phyloP scores from a whole-genome alignment of 1,140 invertebrate genomes.

The Macrocentrus cingulum region DNA sequence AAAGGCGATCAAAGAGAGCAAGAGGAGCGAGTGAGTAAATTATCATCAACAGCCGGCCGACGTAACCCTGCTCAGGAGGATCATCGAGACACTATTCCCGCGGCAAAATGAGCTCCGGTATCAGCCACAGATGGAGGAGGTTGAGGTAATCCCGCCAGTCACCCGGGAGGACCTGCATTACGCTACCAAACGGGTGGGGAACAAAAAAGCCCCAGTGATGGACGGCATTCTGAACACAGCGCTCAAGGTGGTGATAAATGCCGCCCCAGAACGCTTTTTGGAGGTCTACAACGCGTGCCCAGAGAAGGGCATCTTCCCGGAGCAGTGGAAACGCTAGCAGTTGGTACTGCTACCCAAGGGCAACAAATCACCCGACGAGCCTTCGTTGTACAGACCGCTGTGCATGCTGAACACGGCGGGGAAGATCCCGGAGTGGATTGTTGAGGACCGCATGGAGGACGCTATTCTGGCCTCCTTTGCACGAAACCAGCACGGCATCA shows the following conservation, averaged over 20 bases:
- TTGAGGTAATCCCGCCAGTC: no score
- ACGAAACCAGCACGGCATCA: not conserved
- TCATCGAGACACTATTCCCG: no score
- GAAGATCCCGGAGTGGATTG: slow-evolving; percentile 30
- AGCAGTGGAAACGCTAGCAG: slow-evolving; percentile 25
- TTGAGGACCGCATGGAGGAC: slow-evolving; percentile 8
- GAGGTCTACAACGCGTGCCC: slow-evolving; percentile 29
- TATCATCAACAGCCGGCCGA: no score
- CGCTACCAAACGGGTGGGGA: no score
- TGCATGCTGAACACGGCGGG: slow-evolving; percentile 29
- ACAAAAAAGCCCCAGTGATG: no score
- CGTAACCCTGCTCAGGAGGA: no score
- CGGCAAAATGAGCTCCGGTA: no score
- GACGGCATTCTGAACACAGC: not conserved
- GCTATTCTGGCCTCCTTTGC: not conserved
- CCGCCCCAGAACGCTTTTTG: not conserved
- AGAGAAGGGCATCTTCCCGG: slow-evolving; percentile 11
- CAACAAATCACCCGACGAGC: slow-evolving; percentile 24
- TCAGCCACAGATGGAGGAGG: no score
- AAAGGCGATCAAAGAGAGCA: no score
- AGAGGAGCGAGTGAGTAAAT: no score
- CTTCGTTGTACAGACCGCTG: slow-evolving; percentile 40
- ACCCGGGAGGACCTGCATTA: no score
- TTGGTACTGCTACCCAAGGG: slow-evolving; percentile 26
- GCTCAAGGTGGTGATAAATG: not conserved